These are phyloP conservation scores for Myotis pilosus DNA, from an alignment of 2,797 vertebrate genomes.

Conservation along the genomic window DNA sequence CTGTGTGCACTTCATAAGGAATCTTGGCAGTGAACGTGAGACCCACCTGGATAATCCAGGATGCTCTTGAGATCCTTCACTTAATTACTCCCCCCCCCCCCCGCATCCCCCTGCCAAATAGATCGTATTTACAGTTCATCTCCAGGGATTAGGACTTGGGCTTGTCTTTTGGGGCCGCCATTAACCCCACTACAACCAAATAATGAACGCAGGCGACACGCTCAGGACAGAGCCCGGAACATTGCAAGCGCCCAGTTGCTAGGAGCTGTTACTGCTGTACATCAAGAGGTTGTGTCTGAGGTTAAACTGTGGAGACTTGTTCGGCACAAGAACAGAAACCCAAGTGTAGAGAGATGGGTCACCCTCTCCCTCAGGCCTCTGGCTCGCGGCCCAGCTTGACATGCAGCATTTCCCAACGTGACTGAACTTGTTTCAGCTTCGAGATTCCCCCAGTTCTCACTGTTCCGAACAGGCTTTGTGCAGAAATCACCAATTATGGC, in stretches of 20 bases:
- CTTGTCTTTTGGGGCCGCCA: neutral
- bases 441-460: neutral
- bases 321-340: neutral
- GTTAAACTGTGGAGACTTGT: neutral
- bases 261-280: fast-evolving
- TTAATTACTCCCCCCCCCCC: neutral
- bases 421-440: neutral
- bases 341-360: neutral
- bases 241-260: fast-evolving
- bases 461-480: neutral
- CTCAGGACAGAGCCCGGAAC: neutral
- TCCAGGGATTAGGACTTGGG: neutral
- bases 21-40: neutral
- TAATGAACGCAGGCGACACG: fast-evolving
- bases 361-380: neutral
- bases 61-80: neutral
- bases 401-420: neutral
- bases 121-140: neutral
- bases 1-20: neutral
- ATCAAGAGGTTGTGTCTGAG: neutral
- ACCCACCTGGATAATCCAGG: neutral
- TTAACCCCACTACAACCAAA: neutral
- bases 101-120: neutral
- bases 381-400: neutral
- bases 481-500: neutral